These are phyloP conservation scores for Meloidogyne hapla DNA, from an alignment of 1,140 invertebrate species.

Conservation along the genomic window DNA sequence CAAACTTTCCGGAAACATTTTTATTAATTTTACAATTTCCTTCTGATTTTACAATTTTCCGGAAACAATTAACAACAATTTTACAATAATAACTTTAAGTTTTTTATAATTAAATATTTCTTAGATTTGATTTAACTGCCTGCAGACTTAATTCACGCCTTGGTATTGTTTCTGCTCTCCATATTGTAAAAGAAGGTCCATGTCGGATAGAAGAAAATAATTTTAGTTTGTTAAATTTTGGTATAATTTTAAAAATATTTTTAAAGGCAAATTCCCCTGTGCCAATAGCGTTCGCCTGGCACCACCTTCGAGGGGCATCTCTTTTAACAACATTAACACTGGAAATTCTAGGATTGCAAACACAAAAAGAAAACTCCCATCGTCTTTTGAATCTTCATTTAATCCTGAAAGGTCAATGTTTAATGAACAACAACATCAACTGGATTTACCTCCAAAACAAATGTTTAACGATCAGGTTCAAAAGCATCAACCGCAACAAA, in stretches of 20 bases:
- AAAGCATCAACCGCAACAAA: conserved; percentile 9
- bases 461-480: not conserved
- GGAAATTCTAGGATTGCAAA: not conserved
- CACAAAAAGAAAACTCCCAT: not conserved
- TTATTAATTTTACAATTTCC: not conserved
- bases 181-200: conserved; percentile 22
- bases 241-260: not conserved
- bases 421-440: not conserved
- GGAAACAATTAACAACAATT: not conserved
- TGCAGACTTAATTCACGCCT: conserved; percentile 35
- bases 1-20: not conserved
- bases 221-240: not conserved
- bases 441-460: not conserved
- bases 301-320: not conserved
- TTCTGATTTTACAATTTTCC: not conserved
- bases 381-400: not conserved
- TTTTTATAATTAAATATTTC: no score
- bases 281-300: not conserved
- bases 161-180: conserved; percentile 27
- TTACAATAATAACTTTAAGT: no score
- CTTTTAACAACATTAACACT: not conserved
- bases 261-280: not conserved
- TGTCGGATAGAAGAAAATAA: conserved; percentile 21
- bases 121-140: conserved; percentile 33
- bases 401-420: not conserved